Evolutionary conservation across 2,888 invertebrate species (phyloP).

Genomic region (Abrostola triplasia): DNA sequence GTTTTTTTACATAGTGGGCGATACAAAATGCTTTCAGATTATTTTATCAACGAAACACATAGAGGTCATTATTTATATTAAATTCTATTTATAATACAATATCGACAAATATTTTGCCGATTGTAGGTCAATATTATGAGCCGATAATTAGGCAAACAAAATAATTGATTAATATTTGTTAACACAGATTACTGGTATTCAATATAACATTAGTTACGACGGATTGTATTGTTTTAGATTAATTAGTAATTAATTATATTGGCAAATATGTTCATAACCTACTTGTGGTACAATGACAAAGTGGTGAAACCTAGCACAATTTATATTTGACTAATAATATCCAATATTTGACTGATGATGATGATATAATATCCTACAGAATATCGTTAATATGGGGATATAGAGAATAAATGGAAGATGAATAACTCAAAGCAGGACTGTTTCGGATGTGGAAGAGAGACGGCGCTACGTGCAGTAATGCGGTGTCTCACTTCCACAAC

Average conservation of each 20-base stretch:
- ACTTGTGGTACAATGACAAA: constrained; percentile 3
- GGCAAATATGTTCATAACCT: constrained; percentile 25
- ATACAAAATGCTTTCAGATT: no score
- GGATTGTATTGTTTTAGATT: constrained; percentile 32
- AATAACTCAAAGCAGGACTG: no score
- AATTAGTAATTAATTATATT: constrained; percentile 24
- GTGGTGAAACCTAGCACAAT: not conserved
- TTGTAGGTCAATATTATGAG: constrained; percentile 29
- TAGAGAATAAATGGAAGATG: no score
- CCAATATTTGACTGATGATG: no score
- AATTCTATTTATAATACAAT: no score
- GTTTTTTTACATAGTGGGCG: not conserved
- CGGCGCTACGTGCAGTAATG: no score
- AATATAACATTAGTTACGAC: constrained; percentile 26
- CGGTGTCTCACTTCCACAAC: no score
- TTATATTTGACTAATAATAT: not conserved
- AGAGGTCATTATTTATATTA: no score
- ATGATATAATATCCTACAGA: not conserved
- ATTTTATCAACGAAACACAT: no score
- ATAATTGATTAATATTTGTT: constrained; percentile 23
- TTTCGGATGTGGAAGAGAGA: no score
- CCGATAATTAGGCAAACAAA: constrained; percentile 31
- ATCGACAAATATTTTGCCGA: not conserved
- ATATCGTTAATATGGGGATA: no score
- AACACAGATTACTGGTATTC: constrained; percentile 16